Evolutionary conservation across 2,797 vertebrate species (phyloP).

Genomic region (Nothura maculosa): DNA sequence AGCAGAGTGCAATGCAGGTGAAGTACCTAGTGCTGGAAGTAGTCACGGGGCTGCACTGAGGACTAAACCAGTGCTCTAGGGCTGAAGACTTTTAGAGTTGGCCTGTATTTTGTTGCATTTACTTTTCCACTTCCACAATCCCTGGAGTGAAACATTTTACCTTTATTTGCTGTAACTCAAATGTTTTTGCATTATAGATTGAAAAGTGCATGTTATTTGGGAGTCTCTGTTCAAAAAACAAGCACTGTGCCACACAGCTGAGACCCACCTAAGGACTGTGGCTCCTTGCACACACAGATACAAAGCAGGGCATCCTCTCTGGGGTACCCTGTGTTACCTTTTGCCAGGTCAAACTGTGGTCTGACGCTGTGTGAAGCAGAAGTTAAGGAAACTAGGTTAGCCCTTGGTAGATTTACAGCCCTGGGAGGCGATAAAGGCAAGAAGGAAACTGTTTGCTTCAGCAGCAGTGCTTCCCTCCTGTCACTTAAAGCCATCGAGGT

Average conservation of each 20-base stretch:
- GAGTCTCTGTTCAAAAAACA: not conserved
- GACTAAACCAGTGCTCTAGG: not conserved
- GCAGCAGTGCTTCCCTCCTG: conserved; percentile 25
- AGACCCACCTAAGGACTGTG: not conserved
- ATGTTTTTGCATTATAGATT: not conserved
- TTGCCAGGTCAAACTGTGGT: not conserved
- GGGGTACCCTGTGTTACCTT: fast-evolving
- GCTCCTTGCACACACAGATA: not conserved
- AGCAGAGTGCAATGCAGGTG: not conserved
- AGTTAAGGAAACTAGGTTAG: conserved; percentile 34
- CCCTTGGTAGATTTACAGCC: conserved; percentile 18
- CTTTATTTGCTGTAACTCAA: not conserved
- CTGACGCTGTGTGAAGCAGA: not conserved
- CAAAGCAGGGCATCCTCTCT: not conserved
- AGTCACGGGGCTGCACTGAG: not conserved
- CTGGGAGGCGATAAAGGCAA: conserved; percentile 33
- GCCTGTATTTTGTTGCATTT: not conserved
- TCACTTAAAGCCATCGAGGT: conserved; percentile 49
- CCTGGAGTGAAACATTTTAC: not conserved
- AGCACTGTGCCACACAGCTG: fast-evolving
- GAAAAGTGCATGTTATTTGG: not conserved
- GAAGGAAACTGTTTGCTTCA: conserved; percentile 23
- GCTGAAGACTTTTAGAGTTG: not conserved
- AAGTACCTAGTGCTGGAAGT: not conserved
- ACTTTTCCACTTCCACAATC: not conserved